Evolutionary conservation across 2,113 vertebrate genomes (phyloP).

Genomic region (Sphyrna mokarran): DNA sequence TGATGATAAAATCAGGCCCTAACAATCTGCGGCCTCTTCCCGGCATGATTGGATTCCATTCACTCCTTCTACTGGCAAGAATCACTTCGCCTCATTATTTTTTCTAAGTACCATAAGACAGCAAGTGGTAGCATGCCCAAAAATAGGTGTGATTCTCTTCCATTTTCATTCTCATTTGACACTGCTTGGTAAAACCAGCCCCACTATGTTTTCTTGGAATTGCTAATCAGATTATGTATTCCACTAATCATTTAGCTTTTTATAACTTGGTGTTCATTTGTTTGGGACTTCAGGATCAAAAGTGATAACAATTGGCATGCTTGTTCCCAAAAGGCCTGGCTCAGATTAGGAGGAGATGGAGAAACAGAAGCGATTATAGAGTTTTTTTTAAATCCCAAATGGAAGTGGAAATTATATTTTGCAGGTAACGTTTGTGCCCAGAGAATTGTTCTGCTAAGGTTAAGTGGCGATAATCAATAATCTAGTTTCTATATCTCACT

Average conservation of each 20-base stretch:
- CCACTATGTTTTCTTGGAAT: not conserved
- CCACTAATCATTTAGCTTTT: not conserved
- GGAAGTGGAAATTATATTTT: not conserved
- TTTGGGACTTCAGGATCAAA: not conserved
- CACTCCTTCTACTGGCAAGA: no score
- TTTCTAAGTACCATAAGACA: no score
- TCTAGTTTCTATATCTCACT: not conserved
- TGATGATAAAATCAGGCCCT: no score
- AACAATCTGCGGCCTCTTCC: no score
- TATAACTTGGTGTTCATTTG: not conserved
- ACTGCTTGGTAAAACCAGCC: no score
- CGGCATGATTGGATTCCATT: no score
- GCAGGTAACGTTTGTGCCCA: not conserved
- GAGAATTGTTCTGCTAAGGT: not conserved
- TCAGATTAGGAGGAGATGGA: not conserved
- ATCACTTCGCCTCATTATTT: no score
- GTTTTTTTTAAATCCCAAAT: not conserved
- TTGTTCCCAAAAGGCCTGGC: not conserved
- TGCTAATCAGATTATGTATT: not conserved
- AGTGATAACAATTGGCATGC: not conserved
- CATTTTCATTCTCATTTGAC: no score
- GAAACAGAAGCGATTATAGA: not conserved
- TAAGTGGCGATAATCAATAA: not conserved
- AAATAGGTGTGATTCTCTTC: no score
- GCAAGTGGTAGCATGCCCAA: no score